Conservation (phyloP, 2,113 vertebrate genomes). For the Sapayoa aenigma region DNA sequence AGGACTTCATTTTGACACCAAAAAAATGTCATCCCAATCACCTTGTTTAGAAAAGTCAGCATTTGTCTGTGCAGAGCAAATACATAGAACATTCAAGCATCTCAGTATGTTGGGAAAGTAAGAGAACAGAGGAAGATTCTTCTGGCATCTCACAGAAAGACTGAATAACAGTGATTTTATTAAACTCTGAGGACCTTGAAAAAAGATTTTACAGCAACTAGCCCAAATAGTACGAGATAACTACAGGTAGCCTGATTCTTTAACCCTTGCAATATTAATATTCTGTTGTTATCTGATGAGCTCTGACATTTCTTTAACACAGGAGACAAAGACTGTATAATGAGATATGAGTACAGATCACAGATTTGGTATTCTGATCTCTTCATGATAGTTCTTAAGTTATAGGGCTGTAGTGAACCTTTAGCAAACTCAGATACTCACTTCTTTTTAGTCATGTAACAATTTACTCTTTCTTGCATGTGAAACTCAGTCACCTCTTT, state of each 20-base stretch:
- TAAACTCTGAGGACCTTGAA: not conserved
- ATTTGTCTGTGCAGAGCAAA: not conserved
- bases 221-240: not conserved
- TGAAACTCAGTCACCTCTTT: not conserved
- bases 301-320: not conserved
- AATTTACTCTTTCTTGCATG: not conserved
- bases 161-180: not conserved
- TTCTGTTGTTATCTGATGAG: not conserved
- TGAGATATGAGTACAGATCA: not conserved
- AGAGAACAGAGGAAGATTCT: not conserved
- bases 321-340: not conserved
- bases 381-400: not conserved
- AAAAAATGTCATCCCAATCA: not conserved
- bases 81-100: not conserved
- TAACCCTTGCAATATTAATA: not conserved
- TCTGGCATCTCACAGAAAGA: not conserved
- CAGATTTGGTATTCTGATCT: not conserved
- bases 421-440: not conserved
- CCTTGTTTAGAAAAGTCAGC: not conserved
- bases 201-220: not conserved
- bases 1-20: conserved; percentile 21
- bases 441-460: not conserved
- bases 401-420: not conserved
- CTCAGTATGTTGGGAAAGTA: not conserved
- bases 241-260: not conserved